Percentiles rank a stretch among this genome's conserved stretches.
phyloP scores from a whole-genome alignment of 2,888 invertebrate genomes.

The Caenorhabditis sp. region DNA sequence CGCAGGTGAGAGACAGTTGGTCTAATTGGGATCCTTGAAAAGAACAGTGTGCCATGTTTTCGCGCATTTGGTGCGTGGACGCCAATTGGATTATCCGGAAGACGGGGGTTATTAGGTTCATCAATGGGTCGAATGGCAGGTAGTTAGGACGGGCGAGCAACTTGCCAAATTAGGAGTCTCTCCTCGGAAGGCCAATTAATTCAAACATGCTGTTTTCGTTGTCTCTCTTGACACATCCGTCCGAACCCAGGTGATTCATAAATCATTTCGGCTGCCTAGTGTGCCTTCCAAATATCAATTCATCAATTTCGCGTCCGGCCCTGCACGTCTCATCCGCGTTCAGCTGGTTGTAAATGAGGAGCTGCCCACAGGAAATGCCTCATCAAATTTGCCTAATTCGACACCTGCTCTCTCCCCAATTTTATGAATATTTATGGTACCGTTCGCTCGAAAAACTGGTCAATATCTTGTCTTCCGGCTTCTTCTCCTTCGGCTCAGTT shows the following conservation, averaged over 20 bases:
- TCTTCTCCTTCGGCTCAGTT: neutral
- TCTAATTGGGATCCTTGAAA: neutral
- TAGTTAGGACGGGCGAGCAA: constrained; percentile 5
- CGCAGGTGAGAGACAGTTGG: constrained; percentile 24
- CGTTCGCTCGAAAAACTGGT: too few relatives aligned
- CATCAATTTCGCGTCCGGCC: constrained; percentile 52
- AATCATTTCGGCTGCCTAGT: constrained; percentile 36
- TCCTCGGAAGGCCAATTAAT: constrained; percentile 4
- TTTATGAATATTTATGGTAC: constrained; percentile 55
- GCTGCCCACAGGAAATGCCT: constrained; percentile 11
- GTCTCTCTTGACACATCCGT: constrained; percentile 11
- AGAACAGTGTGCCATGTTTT: constrained; percentile 29
- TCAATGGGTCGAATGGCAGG: constrained; percentile 19
- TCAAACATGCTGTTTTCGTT: constrained; percentile 9
- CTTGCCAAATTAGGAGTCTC: constrained; percentile 11
- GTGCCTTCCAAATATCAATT: constrained; percentile 52
- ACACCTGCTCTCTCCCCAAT: constrained; percentile 49
- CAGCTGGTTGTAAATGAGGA: constrained; percentile 48
- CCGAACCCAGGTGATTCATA: constrained; percentile 51
- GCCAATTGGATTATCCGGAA: constrained; percentile 18
- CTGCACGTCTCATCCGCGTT: constrained; percentile 4
- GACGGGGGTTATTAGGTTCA: constrained; percentile 26
- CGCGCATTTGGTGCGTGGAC: constrained; percentile 33
- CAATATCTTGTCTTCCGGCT: too few relatives aligned
- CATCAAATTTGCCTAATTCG: constrained; percentile 59